Base-by-base conservation (phyloP, 1,140 invertebrate genomes). In the Maniola jurtina region DNA sequence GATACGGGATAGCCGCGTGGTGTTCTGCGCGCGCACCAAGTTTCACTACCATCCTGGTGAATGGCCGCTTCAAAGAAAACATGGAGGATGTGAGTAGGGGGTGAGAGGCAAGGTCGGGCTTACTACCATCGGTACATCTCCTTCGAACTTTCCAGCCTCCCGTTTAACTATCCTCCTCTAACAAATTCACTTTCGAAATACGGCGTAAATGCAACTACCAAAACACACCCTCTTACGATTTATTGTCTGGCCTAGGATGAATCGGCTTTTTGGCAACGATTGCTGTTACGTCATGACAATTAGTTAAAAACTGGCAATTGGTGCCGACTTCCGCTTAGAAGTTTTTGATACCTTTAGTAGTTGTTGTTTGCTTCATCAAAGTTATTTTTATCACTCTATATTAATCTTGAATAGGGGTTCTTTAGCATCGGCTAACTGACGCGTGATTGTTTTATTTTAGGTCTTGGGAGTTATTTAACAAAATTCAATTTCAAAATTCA, bases 21-120 rank as follows among this genome's bases (percentile, higher is more conserved):
- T 40, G 42, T 66, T 34, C 35, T 88, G 86, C 86, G 88, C 85
- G 85, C 88, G 86, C 85, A 86, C 68, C 78, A 67, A 61, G 62
- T 81, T 80, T 78, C 75, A 77, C 79, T 80, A 68, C 71, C 70
- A 64, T 76, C 62, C 73, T 85, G 56, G 83, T 90, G 84, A 88
- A 90, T 88, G 88, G 83, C 78, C 76, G 67, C 40, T 65, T 67
- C 71, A 70, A 74, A 79, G 81, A 81, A 80, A 76, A 79, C 73
- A 75, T 73, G 75, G 80, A 72, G 73, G 66, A 61, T 76, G 72
- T 57, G 42, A 60, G 66, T 59, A 71, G 68, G 79, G 79, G 81
- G 80, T 79, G 79, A 78, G 76, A 56, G 66, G 67, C 77, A 84
- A 87, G 84, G 84, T 87, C 80, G 80, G 58, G 70, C 70, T 80